Conservation (phyloP, 2,113 vertebrate species). For the Mola mola region DNA sequence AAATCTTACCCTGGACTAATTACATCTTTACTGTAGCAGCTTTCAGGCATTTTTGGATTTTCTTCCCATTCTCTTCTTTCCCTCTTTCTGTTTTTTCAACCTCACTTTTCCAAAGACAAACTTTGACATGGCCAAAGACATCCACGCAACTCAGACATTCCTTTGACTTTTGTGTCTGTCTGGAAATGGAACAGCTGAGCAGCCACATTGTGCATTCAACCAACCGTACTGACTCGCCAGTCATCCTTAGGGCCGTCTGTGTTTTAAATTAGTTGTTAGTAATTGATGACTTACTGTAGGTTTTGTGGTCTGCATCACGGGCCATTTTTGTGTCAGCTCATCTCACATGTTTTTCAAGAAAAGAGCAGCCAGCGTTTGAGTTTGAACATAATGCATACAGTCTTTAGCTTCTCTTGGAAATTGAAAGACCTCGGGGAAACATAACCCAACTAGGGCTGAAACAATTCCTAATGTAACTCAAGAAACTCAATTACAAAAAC, state of each 20-base stretch:
- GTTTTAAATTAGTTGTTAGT: conserved; percentile 57
- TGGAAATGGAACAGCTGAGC: conserved; percentile 62
- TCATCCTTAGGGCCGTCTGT: conserved; percentile 60
- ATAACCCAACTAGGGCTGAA: no score
- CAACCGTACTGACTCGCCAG: conserved; percentile 37
- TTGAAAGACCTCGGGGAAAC: no score
- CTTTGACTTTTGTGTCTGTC: conserved; percentile 61
- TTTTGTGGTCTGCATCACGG: conserved; percentile 9
- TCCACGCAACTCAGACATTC: conserved; percentile 63
- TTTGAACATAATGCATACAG: no score
- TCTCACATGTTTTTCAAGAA: not conserved
- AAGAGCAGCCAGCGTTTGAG: not conserved
- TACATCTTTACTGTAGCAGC: not conserved
- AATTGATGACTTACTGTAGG: conserved; percentile 28
- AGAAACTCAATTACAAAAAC: no score
- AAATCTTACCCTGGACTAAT: conserved; percentile 20
- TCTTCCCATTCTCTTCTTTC: not conserved
- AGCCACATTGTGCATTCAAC: conserved; percentile 58
- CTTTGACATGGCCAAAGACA: conserved; percentile 56
- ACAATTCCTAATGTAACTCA: no score
- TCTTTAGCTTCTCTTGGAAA: no score
- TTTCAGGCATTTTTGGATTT: not conserved
- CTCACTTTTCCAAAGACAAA: conserved; percentile 32
- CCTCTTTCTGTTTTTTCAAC: conserved; percentile 9
- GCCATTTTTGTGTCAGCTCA: not conserved